phyloP scores from a whole-genome alignment of 2,113 vertebrate genomes.

The Pollachius pollachius region DNA sequence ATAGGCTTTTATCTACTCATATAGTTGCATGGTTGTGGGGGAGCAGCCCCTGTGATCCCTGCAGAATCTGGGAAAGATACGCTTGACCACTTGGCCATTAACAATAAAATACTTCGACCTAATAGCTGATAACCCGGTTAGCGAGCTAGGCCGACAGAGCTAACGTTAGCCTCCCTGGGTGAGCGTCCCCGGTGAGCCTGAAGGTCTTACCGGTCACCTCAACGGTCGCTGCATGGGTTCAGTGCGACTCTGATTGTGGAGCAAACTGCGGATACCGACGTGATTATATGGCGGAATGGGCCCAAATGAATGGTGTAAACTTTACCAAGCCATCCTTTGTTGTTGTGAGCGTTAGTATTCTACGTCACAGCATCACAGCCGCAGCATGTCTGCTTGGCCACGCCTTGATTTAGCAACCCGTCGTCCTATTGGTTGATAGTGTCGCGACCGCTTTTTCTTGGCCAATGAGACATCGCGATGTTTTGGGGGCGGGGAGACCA shows the following conservation, averaged over 20 bases:
- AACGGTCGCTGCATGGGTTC: background rate
- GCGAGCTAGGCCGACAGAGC: background rate
- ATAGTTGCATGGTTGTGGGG: too few relatives aligned
- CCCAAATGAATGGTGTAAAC: constrained; percentile 31
- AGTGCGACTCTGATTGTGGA: background rate
- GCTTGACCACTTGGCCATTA: too few relatives aligned
- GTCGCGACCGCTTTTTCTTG: constrained; percentile 1
- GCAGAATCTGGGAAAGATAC: too few relatives aligned
- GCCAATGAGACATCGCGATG: constrained; percentile 42
- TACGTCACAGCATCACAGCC: constrained; percentile 23
- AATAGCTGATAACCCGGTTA: background rate
- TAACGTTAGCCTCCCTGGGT: constrained; percentile 19
- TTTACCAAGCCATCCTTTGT: constrained; percentile 45
- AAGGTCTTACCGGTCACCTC: constrained; percentile 45
- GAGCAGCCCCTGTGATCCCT: too few relatives aligned
- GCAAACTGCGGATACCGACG: background rate
- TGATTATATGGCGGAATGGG: background rate
- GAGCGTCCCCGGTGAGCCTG: too few relatives aligned
- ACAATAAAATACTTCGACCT: too few relatives aligned
- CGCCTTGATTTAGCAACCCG: constrained; percentile 42
- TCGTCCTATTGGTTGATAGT: constrained; percentile 41
- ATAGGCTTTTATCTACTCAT: too few relatives aligned
- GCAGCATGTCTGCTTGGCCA: background rate
- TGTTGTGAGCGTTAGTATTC: constrained; percentile 28
- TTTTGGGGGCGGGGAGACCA: background rate